These are phyloP conservation scores for Scopus umbretta DNA, from an alignment of 2,113 vertebrate genomes.

Conservation along the genomic window DNA sequence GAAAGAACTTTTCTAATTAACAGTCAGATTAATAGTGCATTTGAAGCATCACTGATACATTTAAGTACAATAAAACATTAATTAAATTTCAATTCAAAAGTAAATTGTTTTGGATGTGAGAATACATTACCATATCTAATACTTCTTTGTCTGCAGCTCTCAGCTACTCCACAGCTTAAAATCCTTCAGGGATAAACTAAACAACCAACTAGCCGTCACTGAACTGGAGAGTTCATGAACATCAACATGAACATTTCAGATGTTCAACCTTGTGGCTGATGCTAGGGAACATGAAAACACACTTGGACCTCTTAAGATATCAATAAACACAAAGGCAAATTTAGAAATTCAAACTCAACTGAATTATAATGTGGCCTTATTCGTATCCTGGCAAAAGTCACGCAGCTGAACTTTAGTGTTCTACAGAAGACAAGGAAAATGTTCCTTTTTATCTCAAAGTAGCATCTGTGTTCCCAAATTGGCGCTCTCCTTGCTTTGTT, in stretches of 20 bases:
- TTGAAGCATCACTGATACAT: neutral
- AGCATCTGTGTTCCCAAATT: neutral
- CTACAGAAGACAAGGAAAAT: neutral
- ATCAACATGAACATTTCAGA: neutral
- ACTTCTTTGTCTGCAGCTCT: neutral
- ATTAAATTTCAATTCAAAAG: neutral
- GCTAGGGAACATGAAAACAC: neutral
- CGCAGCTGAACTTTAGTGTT: neutral
- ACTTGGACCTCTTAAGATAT: neutral
- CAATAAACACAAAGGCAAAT: neutral
- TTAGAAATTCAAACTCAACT: neutral
- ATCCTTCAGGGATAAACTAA: neutral
- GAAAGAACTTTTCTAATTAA: slow-evolving; percentile 19
- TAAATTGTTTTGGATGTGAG: neutral
- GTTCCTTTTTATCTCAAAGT: neutral
- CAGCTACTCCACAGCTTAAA: neutral
- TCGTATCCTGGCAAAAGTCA: neutral
- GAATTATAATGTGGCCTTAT: neutral
- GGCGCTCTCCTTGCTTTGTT: neutral
- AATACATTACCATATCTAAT: neutral
- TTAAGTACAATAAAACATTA: neutral
- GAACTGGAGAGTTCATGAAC: neutral
- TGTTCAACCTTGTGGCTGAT: neutral
- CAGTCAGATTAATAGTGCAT: neutral
- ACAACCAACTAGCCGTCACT: neutral